Conservation (phyloP, 2,888 invertebrate species). For the Drosophila pseudotalamancana region DNA sequence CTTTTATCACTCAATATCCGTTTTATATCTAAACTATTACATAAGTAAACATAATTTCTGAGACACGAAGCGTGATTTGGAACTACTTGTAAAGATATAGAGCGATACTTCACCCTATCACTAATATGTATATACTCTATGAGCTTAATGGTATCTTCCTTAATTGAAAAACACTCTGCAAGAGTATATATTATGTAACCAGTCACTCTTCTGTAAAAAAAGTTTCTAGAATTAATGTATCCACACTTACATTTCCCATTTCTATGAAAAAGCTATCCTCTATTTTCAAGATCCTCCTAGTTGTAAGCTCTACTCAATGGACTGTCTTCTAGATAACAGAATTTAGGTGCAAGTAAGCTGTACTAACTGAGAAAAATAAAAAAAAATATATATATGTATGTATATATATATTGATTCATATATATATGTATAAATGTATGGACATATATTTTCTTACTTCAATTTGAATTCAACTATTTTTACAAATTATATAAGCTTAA, state of each 20-base stretch:
- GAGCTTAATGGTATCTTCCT: too few relatives aligned
- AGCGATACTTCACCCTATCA: too few relatives aligned
- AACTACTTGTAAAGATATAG: too few relatives aligned
- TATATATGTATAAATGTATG: constrained; percentile 25
- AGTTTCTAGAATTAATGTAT: background rate
- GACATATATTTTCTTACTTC: constrained; percentile 65
- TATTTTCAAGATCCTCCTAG: constrained; percentile 11
- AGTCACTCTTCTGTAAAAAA: background rate
- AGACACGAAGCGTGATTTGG: too few relatives aligned
- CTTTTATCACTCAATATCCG: too few relatives aligned
- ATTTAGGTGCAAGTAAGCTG: constrained; percentile 62
- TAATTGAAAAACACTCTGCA: background rate
- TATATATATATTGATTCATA: background rate
- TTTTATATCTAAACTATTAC: too few relatives aligned
- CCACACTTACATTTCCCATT: background rate
- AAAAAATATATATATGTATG: constrained; percentile 7
- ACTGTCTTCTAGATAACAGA: constrained; percentile 80
- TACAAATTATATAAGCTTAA: constrained; percentile 19
- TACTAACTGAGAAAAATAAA: constrained; percentile 18
- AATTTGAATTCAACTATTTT: constrained; percentile 53
- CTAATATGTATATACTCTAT: too few relatives aligned
- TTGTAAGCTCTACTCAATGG: constrained; percentile 72
- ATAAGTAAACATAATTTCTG: too few relatives aligned
- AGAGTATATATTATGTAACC: too few relatives aligned
- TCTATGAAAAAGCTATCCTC: background rate